Percentiles rank a stretch among this genome's conserved stretches.
phyloP scores from a whole-genome alignment of 2,113 vertebrate species.

The Rhadina sibilatrix region DNA sequence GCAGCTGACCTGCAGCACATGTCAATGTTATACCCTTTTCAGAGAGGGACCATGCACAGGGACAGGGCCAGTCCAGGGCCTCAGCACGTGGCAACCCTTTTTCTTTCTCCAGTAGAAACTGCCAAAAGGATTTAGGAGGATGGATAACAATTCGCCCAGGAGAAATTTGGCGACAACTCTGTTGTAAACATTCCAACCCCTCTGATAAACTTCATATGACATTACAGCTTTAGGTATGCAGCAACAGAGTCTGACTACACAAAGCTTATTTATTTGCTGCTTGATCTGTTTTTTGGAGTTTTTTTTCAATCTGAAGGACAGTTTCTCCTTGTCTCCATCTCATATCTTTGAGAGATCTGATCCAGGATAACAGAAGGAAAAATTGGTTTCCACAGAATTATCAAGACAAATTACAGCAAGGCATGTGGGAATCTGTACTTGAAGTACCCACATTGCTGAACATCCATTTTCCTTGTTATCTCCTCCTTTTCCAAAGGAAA shows the following conservation, averaged over 20 bases:
- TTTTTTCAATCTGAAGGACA: neutral
- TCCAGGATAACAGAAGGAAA: neutral
- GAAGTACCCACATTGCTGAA: neutral
- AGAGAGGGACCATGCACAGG: neutral
- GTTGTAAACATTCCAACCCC: neutral
- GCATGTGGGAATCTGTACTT: neutral
- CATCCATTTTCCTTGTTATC: neutral
- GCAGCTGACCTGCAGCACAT: neutral
- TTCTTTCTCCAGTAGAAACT: neutral
- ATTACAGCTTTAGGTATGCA: neutral
- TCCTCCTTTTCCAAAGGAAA: neutral
- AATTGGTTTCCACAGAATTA: neutral
- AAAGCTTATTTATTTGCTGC: neutral
- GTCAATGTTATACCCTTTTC: neutral
- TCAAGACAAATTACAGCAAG: neutral
- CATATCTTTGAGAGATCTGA: neutral
- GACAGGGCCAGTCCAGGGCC: neutral
- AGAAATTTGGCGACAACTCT: neutral
- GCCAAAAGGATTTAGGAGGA: constrained; percentile 2
- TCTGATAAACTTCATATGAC: constrained; percentile 30
- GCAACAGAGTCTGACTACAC: neutral
- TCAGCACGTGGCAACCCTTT: neutral
- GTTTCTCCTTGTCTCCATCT: neutral
- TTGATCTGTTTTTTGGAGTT: neutral
- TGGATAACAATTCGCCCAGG: neutral